These are phyloP conservation scores for Macaria notata DNA, from an alignment of 2,888 invertebrate genomes.

Conservation along the genomic window DNA sequence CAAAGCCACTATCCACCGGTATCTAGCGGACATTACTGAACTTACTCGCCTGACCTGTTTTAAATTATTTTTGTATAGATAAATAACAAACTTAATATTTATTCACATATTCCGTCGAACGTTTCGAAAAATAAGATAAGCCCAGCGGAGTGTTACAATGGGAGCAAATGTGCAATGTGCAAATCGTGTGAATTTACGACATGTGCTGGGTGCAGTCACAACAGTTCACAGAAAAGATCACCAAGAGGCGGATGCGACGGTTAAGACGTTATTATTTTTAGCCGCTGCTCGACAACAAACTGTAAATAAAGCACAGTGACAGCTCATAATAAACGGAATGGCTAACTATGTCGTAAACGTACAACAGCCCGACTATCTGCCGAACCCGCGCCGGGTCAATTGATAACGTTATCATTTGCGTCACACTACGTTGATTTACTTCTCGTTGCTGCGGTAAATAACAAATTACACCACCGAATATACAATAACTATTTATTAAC, in stretches of 20 bases:
- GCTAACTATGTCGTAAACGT: slow-evolving; percentile 58
- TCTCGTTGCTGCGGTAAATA: slow-evolving; percentile 23
- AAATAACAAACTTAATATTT: slow-evolving; percentile 1
- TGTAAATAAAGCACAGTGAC: slow-evolving; percentile 63
- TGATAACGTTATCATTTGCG: slow-evolving; percentile 76
- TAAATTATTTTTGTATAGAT: not conserved
- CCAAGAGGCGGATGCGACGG: slow-evolving; percentile 50
- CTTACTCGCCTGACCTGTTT: too few relatives aligned
- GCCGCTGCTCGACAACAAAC: slow-evolving; percentile 48
- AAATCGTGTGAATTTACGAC: slow-evolving; percentile 37
- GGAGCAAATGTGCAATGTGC: slow-evolving; percentile 23
- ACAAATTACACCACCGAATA: slow-evolving; percentile 10
- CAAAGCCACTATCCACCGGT: too few relatives aligned
- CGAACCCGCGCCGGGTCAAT: slow-evolving; percentile 47
- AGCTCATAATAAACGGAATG: slow-evolving; percentile 69
- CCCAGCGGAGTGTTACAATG: not conserved
- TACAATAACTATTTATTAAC: not conserved
- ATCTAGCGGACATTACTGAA: too few relatives aligned
- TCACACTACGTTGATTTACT: slow-evolving; percentile 53
- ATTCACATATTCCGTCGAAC: not conserved
- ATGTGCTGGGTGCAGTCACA: slow-evolving; percentile 35
- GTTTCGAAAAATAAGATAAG: not conserved
- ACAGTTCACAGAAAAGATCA: slow-evolving; percentile 49
- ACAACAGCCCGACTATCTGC: slow-evolving; percentile 53
- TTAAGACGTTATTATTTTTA: slow-evolving; percentile 53